Evolutionary conservation across 2,113 vertebrate species (phyloP), one percentile per base, ranked within the genome.

Genomic region (Panurus biarmicus): DNA sequence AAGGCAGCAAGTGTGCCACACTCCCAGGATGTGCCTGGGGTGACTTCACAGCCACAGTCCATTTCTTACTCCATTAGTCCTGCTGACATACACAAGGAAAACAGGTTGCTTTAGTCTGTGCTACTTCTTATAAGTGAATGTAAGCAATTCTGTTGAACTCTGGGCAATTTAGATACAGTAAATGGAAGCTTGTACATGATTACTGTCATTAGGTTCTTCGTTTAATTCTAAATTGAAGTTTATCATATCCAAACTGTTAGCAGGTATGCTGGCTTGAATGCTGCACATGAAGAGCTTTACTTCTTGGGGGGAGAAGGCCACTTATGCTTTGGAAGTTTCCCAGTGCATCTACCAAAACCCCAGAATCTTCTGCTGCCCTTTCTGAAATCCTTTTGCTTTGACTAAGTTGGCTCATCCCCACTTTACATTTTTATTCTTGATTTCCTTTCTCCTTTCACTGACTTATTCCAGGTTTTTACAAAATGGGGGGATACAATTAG

Each of bases 161-260:
- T 8, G 60, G 78, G 91, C 95, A 95, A 94, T 95, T 97, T 91
- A 93, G 94, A 67, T 18, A 45, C 16, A 77, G 91, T 83, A 95
- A 96, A 94, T 95, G 89, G 89, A 93, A 93, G 53, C 75, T 14
- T 21, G 64, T 56, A 94, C 82, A 93, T 90, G 89, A 95, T 95
- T 94, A 93, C 90, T 94, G 93, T 90, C 96, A 86, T 90, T 95
- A 91, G 89, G 82, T 29, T 67, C 40, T 93, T 91, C 74, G 89
- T 66, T 94, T 95, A 93, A 96, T 91, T 90, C 82, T 66, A 81
- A 94, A 91, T 66, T 83, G 91, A 94, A 91, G 75, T 90, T 95
- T 95, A 96, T 95, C 81, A 79, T 53, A 77, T 83, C 72, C 25
- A 45, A 91, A 80, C 89, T 95, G 91, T 97, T 97, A 91, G 85